Evolutionary conservation across 2,888 invertebrate genomes (phyloP), one percentile per base, ranked within the genome.

Genomic region (Andrena praecox): DNA sequence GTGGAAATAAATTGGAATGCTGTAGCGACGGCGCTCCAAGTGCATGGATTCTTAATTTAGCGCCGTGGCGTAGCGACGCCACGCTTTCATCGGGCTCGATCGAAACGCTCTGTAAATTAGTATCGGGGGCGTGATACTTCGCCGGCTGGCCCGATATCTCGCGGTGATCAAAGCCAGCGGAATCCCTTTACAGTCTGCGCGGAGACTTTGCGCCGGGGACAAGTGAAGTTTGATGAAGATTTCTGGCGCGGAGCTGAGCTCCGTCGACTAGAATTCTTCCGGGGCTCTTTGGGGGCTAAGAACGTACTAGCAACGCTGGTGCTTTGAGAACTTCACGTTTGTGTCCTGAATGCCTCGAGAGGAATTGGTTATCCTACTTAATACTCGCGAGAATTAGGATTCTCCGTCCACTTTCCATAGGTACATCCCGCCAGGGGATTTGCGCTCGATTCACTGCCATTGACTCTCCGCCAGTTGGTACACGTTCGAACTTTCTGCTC

Each of bases 1-100:
- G 54, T 27, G 63, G 74, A 64, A 35, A 81, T 60, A 82, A 81
- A 81, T 81, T 81, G 68, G 82, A 73, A 81, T 81, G 48, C 66
- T 60, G 52, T 35, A 56, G 52, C 20, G 59, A 52, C 8, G 8
- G 4, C 52, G 62, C 12, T 24, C 8, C 42, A n/a, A 35, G 20
- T 24, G 27, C n/a, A 70, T 50, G 27, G 50, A 33, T 64, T 66
- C 80, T 80, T 72, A 72, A 67, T 72, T 63, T 31, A 24, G 12
- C 12, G 20, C 52, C n/a, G n/a, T 10, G 24, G 20, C 8, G 70
- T 29, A 24, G 31, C 60, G 63, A 27, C 29, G n/a, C 56, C 64
- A n/a, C 48, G 63, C 81, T 80, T 42, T 80, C 70, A 60, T 80
- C 70, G 70, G 29, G 35, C 33, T 42, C 59, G 64, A 80, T 80